Base-by-base conservation (phyloP, 2,888 invertebrate species). In the Gortyna flavago region DNA sequence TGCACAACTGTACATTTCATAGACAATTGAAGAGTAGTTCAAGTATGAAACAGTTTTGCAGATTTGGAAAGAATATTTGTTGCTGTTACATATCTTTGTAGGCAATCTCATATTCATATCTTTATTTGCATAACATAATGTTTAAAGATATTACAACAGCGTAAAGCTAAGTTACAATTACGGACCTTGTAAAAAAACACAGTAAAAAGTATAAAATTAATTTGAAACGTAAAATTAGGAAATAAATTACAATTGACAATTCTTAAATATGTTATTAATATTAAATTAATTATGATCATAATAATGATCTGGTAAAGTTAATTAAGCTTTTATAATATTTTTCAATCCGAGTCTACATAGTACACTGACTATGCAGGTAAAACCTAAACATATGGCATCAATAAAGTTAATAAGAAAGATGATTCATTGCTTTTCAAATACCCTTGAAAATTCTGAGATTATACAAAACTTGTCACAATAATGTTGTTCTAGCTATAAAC, bases 371-470 rank as follows among this genome's bases (percentile, higher is more conserved):
- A 7, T n/a, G 8, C 4, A 18, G 65, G n/a, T 25, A 65, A 80
- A 65, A 13, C 29, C 13, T 35, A 29, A 48, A 4, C 9, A 4
- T 41, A 0, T 0, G 0, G 1, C 18, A 61, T 4, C 35, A 74
- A 54, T 59, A 54, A 75, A 75, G 68, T 44, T 16, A 81, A 61
- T n/a, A 67, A 38, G 32, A 64, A 76, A 68, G 13, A 68, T 73
- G 48, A 84, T n/a, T 80, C 44, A 70, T 74, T 35, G 64, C 21
- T 68, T 38, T 54, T 75, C 35, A 29, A 44, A 57, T 61, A 61
- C 41, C 85, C 82, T 83, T 83, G 68, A 83, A 65, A 57, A 64
- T 57, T n/a, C 44, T 65, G 32, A 48, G 25, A 35, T 13, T 25
- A 70, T 3, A 51, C 7, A 32, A 29, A 57, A 61, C 79, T 29